phyloP scores from a whole-genome alignment of 2,113 vertebrate genomes.

The Todiramphus chloris region DNA sequence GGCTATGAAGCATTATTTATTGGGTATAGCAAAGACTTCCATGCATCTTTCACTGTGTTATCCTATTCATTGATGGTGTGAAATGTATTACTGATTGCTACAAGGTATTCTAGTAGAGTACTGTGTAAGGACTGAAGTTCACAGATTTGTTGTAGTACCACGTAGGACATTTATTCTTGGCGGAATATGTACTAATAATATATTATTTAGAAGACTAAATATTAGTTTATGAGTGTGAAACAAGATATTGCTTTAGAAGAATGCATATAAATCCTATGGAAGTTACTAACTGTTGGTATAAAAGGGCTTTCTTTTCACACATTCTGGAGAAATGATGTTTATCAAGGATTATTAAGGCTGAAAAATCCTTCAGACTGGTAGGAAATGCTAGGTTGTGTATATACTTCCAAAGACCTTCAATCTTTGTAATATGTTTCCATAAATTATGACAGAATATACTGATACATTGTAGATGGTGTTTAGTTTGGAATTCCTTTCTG shows the following conservation, averaged over 20 bases:
- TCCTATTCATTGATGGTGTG: not conserved
- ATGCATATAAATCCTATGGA: not conserved
- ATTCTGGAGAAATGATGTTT: not conserved
- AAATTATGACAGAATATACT: not conserved
- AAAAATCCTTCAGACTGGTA: not conserved
- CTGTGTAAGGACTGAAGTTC: not conserved
- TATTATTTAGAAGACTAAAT: slow-evolving; percentile 45
- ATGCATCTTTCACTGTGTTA: slow-evolving; percentile 4
- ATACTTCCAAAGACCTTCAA: not conserved
- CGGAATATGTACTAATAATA: slow-evolving; percentile 7
- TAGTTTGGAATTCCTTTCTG: not conserved
- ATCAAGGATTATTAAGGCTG: not conserved
- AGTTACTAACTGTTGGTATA: not conserved
- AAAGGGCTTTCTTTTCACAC: slow-evolving; percentile 11
- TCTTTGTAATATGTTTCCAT: not conserved
- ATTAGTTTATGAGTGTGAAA: slow-evolving; percentile 22
- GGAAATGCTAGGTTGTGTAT: not conserved
- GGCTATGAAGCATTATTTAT: slow-evolving; percentile 1
- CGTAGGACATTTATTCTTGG: slow-evolving; percentile 20
- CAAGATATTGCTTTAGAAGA: not conserved
- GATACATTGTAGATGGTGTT: not conserved
- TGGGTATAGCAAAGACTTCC: not conserved
- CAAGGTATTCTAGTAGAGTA: not conserved
- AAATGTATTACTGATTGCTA: slow-evolving; percentile 20
- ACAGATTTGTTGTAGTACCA: not conserved